Percentiles rank a stretch among this genome's conserved stretches.
Conservation (phyloP, 2,797 vertebrate genomes). For the Etheostoma nigrum region DNA sequence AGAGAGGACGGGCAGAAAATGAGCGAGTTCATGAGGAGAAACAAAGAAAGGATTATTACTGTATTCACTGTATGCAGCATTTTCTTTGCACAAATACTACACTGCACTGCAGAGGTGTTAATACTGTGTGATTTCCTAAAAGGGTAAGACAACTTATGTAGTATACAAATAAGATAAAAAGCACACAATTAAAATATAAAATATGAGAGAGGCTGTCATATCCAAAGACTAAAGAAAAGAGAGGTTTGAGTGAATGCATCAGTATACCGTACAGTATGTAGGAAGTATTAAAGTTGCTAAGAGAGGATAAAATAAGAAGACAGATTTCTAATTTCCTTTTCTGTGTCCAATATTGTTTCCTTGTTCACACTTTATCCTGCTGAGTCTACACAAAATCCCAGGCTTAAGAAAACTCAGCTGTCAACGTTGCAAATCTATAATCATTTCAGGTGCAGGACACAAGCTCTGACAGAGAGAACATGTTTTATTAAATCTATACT, state of each 20-base stretch:
- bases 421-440: constrained; percentile 18
- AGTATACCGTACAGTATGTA: neutral
- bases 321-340: constrained; percentile 24
- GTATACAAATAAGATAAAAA: constrained; percentile 24
- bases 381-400: constrained; percentile 28
- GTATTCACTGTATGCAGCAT: constrained; percentile 19
- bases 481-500: constrained; percentile 9
- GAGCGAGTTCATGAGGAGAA: constrained; percentile 28
- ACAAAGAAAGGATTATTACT: constrained; percentile 31
- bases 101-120: constrained; percentile 26
- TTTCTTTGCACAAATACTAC: constrained; percentile 34
- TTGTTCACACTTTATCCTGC: constrained; percentile 28
- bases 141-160: constrained; percentile 17
- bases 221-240: constrained; percentile 23
- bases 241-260: neutral
- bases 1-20: constrained; percentile 18
- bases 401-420: constrained; percentile 23
- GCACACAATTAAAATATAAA: constrained; percentile 21
- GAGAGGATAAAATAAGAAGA: constrained; percentile 33
- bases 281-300: constrained; percentile 12
- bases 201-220: constrained; percentile 6
- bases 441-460: constrained; percentile 21
- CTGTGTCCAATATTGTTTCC: constrained; percentile 36
- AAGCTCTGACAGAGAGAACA: constrained; percentile 1
- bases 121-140: constrained; percentile 13